Percentiles rank a stretch among this genome's conserved stretches.
Evolutionary conservation across 2,888 invertebrate species (phyloP).

Genomic region (Drosophila kokeensis): DNA sequence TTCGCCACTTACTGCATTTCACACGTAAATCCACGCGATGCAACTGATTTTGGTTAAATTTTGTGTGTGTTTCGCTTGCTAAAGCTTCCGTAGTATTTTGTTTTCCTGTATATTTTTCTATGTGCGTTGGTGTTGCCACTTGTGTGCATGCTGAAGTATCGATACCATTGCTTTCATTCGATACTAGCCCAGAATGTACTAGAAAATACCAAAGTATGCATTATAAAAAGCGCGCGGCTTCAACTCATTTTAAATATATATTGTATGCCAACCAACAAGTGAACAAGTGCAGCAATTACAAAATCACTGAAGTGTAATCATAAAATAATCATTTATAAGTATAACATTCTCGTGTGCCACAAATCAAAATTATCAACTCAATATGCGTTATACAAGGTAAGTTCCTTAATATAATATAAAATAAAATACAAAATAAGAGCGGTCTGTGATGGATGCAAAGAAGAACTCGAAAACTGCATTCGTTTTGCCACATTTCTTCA

Average conservation of each 20-base stretch:
- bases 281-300: slow-evolving; percentile 35
- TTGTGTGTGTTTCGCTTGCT: slow-evolving; percentile 7
- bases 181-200: slow-evolving; percentile 32
- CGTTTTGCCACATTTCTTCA: not conserved
- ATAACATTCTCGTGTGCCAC: not conserved
- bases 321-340: slow-evolving; percentile 3
- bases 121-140: slow-evolving; percentile 28
- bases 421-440: not conserved
- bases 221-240: slow-evolving; percentile 57
- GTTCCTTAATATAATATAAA: slow-evolving; percentile 3
- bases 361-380: slow-evolving; percentile 21
- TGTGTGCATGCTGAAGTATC: slow-evolving; percentile 6
- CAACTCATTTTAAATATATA: slow-evolving; percentile 45
- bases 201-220: slow-evolving; percentile 42
- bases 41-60: not conserved
- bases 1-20: slow-evolving; percentile 55
- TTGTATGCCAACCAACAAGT: slow-evolving; percentile 36
- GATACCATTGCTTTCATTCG: slow-evolving; percentile 12
- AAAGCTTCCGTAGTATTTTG: slow-evolving; percentile 37
- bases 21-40: slow-evolving; percentile 10
- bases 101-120: slow-evolving; percentile 22
- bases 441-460: not conserved
- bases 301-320: not conserved
- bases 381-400: slow-evolving; percentile 78
- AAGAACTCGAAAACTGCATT: not conserved